Base-by-base conservation (phyloP, 2,797 vertebrate species). In the Amphiprion clarkii region DNA sequence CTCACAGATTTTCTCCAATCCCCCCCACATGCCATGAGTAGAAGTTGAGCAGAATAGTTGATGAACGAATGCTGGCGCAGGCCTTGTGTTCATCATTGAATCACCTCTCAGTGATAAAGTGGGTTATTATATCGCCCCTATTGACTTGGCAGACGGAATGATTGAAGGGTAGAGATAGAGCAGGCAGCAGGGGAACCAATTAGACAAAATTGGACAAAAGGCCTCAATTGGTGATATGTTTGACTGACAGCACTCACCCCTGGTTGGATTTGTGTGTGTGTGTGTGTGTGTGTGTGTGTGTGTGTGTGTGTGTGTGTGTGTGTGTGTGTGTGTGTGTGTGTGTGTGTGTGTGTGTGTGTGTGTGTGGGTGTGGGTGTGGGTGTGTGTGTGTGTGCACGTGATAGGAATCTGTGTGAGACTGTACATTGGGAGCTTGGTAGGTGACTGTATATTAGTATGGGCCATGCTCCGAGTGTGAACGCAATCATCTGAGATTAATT, bases 141-240 rank as follows among this genome's bases (percentile, higher is more conserved):
- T 94, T 91, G 93, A 90, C 88, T 93, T 84, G 87, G 81, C 83
- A 86, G 82, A 84, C 68, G 31, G 82, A 82, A 84, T 93, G 93
- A 94, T 94, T 92, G 95, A 94, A 93, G 89, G 93, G 86, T 85
- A 70, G 88, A 86, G 91, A 89, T 83, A 78, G 90, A 90, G 87
- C 85, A 82, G 78, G 86, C 93, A 91, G 91, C 94, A 86, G 78
- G 91, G 94, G 95, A 94, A 83, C 93, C 94, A 96, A 95, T 96
- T 96, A 95, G 90, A 90, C 92, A 91, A 93, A 94, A 93, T 90
- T 94, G 93, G 89, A 94, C 94, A 94, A 94, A 95, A 93, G 92
- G 83, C 89, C 86, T 93, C 88, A 93, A 93, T 93, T 94, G 93
- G 94, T 88, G 92, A 92, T 90, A 84, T 78, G 78, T 88, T 90